phyloP scores from a whole-genome alignment of 1,140 invertebrate genomes.

The Batillaria attramentaria region DNA sequence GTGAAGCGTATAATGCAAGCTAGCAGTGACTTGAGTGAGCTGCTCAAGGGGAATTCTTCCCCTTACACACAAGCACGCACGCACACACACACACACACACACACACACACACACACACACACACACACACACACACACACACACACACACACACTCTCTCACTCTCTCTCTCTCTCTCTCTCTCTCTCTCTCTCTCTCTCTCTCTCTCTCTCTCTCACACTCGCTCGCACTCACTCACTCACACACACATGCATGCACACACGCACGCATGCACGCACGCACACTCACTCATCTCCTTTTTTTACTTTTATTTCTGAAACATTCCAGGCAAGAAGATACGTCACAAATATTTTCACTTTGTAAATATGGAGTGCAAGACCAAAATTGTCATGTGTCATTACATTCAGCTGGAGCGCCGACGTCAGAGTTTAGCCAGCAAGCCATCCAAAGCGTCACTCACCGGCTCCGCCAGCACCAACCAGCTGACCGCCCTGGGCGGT shows the following conservation, averaged over 20 bases:
- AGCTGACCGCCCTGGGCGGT: conserved; percentile 8
- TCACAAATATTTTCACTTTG: not conserved
- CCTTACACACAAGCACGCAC: conserved; percentile 6
- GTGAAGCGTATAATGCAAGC: not conserved
- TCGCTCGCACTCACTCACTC: not conserved
- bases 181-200: conserved; percentile 23
- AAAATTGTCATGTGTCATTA: not conserved
- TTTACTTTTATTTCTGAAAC: not conserved
- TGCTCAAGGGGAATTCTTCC: not conserved
- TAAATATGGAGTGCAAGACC: not conserved
- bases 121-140: conserved; percentile 46
- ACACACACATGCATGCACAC: conserved; percentile 41
- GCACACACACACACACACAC: conserved; percentile 40
- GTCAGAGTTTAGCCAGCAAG: conserved; percentile 19
- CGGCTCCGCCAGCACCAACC: conserved; percentile 14
- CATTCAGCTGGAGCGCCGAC: conserved; percentile 13
- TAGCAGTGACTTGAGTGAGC: not conserved
- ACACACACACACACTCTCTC: conserved; percentile 80
- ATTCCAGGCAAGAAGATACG: not conserved
- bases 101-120: conserved; percentile 32
- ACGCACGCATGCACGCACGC: conserved; percentile 27
- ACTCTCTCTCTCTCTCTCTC: conserved; percentile 32
- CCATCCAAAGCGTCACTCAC: conserved; percentile 10
- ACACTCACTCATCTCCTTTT: not conserved
- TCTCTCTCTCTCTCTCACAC: conserved; percentile 73